Evolutionary conservation across 2,113 vertebrate species (phyloP).

Genomic region (Cinclus mexicanus): DNA sequence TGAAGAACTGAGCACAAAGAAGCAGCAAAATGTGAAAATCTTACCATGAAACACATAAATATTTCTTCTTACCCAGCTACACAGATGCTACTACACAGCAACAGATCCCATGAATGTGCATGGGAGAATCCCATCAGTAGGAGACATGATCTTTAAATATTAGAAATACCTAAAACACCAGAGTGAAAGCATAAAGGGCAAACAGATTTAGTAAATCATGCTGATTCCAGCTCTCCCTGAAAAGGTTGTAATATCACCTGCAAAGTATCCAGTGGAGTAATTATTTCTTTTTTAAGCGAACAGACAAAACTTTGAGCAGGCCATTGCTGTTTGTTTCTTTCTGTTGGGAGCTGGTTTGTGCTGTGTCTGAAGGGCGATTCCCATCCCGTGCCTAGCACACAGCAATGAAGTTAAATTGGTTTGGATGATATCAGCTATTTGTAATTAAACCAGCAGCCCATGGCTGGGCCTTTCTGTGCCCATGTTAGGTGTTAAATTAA

Average conservation of each 20-base stretch:
- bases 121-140: background rate
- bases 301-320: background rate
- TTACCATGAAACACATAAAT: background rate
- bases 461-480: conserved; percentile 63
- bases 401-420: conserved; percentile 64
- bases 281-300: background rate
- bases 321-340: background rate
- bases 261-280: background rate
- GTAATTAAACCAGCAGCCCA: conserved; percentile 70
- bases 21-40: background rate
- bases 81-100: background rate
- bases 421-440: conserved; percentile 68
- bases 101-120: background rate
- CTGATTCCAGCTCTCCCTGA: background rate
- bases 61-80: background rate
- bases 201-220: background rate
- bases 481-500: conserved; percentile 77
- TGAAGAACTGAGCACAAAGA: conserved; percentile 11
- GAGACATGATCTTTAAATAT: background rate
- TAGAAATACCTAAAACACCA: conserved; percentile 9
- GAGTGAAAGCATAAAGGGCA: background rate
- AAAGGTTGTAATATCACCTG: background rate
- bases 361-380: background rate
- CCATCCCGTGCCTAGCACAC: background rate
- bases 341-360: background rate